These are phyloP conservation scores for Anoura caudifer DNA, from an alignment of 2,113 vertebrate genomes.

Conservation along the genomic window DNA sequence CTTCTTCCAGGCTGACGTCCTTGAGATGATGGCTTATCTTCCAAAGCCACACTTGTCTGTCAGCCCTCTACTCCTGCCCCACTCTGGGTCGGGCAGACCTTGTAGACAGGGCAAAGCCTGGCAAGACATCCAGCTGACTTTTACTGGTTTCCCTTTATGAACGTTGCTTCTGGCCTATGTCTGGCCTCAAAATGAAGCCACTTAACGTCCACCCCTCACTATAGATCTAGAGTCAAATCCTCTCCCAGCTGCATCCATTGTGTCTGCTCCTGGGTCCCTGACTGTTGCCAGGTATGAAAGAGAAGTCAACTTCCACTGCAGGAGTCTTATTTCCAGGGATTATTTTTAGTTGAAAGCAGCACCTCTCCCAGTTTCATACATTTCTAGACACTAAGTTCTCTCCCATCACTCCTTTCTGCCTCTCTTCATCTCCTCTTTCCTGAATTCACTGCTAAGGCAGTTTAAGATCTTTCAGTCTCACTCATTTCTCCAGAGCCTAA, in stretches of 20 bases:
- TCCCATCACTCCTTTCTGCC: background rate
- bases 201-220: background rate
- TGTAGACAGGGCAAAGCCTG: background rate
- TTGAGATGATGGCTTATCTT: background rate
- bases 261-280: background rate
- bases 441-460: background rate
- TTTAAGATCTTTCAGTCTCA: background rate
- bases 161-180: background rate
- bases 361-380: background rate
- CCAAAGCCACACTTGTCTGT: background rate
- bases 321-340: background rate
- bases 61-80: rapidly evolving
- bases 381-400: background rate
- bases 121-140: background rate
- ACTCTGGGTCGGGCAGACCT: rapidly evolving
- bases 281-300: background rate
- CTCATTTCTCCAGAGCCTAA: background rate
- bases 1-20: background rate
- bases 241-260: background rate
- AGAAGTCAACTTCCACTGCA: background rate
- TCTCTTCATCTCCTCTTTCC: background rate
- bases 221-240: background rate
- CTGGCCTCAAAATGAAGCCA: background rate
- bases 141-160: background rate
- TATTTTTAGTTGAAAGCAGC: conserved; percentile 39